Conservation (phyloP, 2,888 invertebrate genomes). For the Leucophenga maculata region DNA sequence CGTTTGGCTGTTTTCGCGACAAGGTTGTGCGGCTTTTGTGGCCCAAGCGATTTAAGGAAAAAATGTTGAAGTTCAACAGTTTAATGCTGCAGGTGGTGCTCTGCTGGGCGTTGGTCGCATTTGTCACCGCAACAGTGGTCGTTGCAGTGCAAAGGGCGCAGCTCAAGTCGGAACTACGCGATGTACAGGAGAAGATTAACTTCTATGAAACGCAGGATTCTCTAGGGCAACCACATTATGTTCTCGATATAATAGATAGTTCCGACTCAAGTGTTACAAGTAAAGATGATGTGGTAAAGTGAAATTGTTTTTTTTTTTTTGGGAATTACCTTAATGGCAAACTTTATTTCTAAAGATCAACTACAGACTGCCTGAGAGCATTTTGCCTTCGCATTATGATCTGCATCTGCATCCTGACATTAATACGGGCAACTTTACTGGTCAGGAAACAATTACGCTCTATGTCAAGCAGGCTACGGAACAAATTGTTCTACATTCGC, state of each 20-base stretch:
- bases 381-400: constrained; percentile 79
- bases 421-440: constrained; percentile 74
- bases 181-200: constrained; percentile 45
- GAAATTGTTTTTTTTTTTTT: too few relatives aligned
- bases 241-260: too few relatives aligned
- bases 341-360: constrained; percentile 42
- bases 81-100: constrained; percentile 42
- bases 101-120: constrained; percentile 49
- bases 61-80: constrained; percentile 37
- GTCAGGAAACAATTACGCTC: constrained; percentile 74
- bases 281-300: not conserved
- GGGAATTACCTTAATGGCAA: too few relatives aligned
- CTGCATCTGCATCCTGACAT: constrained; percentile 79
- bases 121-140: constrained; percentile 46
- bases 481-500: constrained; percentile 76
- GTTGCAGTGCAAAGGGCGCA: constrained; percentile 48
- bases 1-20: too few relatives aligned
- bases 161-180: constrained; percentile 41
- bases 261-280: too few relatives aligned
- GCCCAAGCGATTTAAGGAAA: too few relatives aligned
- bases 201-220: constrained; percentile 37
- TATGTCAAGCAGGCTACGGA: constrained; percentile 71
- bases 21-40: too few relatives aligned
- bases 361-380: constrained; percentile 75
- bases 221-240: too few relatives aligned